Evolutionary conservation across 2,888 invertebrate genomes (phyloP).

Genomic region (Hyles lineata): DNA sequence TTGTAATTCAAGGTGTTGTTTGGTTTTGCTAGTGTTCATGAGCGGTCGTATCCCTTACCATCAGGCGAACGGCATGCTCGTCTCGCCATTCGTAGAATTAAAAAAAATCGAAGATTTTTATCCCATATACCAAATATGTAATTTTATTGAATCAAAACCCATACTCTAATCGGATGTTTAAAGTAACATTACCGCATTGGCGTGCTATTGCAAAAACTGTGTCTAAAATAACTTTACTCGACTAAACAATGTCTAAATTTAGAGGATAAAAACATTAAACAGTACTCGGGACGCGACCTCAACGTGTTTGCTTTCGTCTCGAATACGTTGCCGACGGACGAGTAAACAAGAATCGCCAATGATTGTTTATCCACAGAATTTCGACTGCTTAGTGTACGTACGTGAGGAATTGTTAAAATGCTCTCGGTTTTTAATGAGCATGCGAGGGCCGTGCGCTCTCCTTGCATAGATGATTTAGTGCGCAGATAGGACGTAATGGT

Average conservation of each 20-base stretch:
- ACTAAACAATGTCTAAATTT: constrained; percentile 58
- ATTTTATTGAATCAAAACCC: no score
- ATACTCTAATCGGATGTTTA: background rate
- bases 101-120: no score
- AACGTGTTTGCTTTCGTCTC: constrained; percentile 50
- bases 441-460: background rate
- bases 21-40: no score
- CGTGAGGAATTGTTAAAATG: constrained; percentile 11
- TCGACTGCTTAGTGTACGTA: constrained; percentile 21
- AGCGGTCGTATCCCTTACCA: no score
- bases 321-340: constrained; percentile 51
- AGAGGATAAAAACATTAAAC: constrained; percentile 56
- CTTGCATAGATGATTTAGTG: background rate
- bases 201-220: constrained; percentile 3
- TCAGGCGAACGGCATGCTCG: no score
- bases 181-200: constrained; percentile 3
- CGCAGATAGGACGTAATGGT: background rate
- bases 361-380: constrained; percentile 30
- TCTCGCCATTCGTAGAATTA: no score
- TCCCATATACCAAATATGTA: no score
- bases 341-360: constrained; percentile 44
- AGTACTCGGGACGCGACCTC: constrained; percentile 51
- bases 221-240: constrained; percentile 55
- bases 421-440: constrained; percentile 4
- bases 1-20: no score